Percentiles rank a stretch among this genome's conserved stretches.
Evolutionary conservation across 2,888 invertebrate genomes (phyloP).

Genomic region (Habrosyne pyritoides): DNA sequence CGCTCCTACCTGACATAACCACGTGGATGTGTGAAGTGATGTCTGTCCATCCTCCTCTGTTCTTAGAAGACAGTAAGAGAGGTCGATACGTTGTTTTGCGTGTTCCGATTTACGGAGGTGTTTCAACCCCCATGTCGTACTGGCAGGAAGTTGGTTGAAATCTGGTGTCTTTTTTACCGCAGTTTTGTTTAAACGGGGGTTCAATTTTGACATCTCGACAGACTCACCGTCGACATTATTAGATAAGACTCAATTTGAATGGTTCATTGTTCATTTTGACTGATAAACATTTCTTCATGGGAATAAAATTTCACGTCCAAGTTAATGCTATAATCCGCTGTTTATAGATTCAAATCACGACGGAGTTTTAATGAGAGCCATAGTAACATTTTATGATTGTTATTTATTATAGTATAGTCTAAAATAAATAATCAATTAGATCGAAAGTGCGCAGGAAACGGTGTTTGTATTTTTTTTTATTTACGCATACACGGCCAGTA

Average conservation of each 20-base stretch:
- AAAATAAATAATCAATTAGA: slow-evolving; percentile 64
- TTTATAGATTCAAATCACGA: slow-evolving; percentile 54
- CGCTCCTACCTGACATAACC: slow-evolving; percentile 75
- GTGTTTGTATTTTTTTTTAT: slow-evolving; percentile 54
- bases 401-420: slow-evolving; percentile 53
- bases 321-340: slow-evolving; percentile 11
- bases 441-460: slow-evolving; percentile 65
- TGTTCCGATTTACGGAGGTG: slow-evolving; percentile 42
- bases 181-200: slow-evolving; percentile 72
- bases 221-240: slow-evolving; percentile 55
- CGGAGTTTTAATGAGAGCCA: slow-evolving; percentile 50
- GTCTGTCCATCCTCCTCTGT: slow-evolving; percentile 47
- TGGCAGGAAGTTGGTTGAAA: slow-evolving; percentile 78
- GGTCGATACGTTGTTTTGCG: slow-evolving; percentile 52
- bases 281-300: slow-evolving; percentile 47
- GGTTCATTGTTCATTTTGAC: slow-evolving; percentile 63
- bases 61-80: slow-evolving; percentile 46
- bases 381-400: slow-evolving; percentile 57
- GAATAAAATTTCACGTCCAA: slow-evolving; percentile 23
- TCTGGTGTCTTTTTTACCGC: slow-evolving; percentile 78
- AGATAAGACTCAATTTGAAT: slow-evolving; percentile 67
- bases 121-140: slow-evolving; percentile 55
- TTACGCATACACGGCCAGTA: slow-evolving; percentile 37
- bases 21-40: slow-evolving; percentile 70
- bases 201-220: slow-evolving; percentile 64